Conservation (phyloP, 2,888 invertebrate species). For the Drosophila villosipedis region DNA sequence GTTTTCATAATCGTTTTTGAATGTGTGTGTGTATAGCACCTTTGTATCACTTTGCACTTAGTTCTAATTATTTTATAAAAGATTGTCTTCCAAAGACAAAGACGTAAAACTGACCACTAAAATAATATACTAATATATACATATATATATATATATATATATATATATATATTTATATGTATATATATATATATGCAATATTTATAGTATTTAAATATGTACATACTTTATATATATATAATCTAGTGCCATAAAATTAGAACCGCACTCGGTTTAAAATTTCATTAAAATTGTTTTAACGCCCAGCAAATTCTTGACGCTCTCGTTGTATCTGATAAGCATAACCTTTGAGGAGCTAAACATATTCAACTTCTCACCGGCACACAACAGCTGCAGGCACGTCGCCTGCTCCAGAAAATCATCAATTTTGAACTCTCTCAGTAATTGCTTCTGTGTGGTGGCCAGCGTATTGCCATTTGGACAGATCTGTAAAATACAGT, state of each 20-base stretch:
- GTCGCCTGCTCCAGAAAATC: slow-evolving; percentile 93
- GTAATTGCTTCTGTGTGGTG: slow-evolving; percentile 79
- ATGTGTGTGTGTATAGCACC: slow-evolving; percentile 80
- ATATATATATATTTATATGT: slow-evolving; percentile 40
- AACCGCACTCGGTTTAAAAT: slow-evolving; percentile 85
- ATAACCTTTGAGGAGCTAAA: slow-evolving; percentile 91
- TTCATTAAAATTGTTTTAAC: slow-evolving; percentile 91
- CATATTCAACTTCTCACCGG: slow-evolving; percentile 92
- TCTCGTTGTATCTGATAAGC: slow-evolving; percentile 93
- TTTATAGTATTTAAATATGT: slow-evolving; percentile 1
- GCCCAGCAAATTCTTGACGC: slow-evolving; percentile 92
- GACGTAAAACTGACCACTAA: slow-evolving; percentile 52
- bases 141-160: slow-evolving; percentile 42
- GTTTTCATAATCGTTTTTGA: slow-evolving; percentile 30
- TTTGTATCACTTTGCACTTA: slow-evolving; percentile 82
- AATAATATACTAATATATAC: slow-evolving; percentile 47
- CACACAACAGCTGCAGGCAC: slow-evolving; percentile 91
- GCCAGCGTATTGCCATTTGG: slow-evolving; percentile 80
- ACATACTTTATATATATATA: slow-evolving; percentile 23
- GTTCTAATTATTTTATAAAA: slow-evolving; percentile 64
- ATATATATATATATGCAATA: slow-evolving; percentile 32
- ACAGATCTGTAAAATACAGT: slow-evolving; percentile 79
- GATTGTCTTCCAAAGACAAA: slow-evolving; percentile 72
- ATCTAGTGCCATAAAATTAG: slow-evolving; percentile 21
- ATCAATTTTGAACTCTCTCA: slow-evolving; percentile 91